Percentiles rank a stretch among this genome's conserved stretches.
Conservation (phyloP, 2,888 invertebrate genomes). For the Hydropsyche betteni region DNA sequence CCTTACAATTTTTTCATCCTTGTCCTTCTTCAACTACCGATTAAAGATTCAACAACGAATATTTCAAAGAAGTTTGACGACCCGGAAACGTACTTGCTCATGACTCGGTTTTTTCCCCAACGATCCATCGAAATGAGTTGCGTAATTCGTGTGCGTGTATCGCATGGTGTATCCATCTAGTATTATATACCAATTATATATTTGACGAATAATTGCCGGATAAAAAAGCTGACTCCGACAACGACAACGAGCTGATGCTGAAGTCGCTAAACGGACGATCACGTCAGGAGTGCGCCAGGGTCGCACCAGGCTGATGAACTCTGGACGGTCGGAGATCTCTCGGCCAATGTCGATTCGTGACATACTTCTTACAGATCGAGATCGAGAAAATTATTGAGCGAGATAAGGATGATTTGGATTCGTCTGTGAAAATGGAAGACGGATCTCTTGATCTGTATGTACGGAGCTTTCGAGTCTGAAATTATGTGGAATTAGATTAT, state of each 20-base stretch:
- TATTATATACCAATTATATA: slow-evolving; percentile 3
- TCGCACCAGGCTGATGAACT: slow-evolving; percentile 11
- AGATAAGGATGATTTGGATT: not conserved
- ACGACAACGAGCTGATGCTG: slow-evolving; percentile 8
- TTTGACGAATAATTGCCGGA: slow-evolving; percentile 10
- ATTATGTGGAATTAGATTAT: no score
- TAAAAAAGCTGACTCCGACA: not conserved
- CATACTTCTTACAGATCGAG: slow-evolving; percentile 26
- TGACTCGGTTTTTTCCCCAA: not conserved
- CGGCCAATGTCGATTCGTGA: slow-evolving; percentile 18
- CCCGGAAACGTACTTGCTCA: not conserved
- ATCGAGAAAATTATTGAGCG: not conserved
- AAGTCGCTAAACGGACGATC: slow-evolving; percentile 21
- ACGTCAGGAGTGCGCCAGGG: slow-evolving; percentile 4
- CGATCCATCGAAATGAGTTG: slow-evolving; percentile 9
- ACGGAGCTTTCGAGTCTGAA: no score
- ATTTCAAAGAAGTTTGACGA: slow-evolving; percentile 11
- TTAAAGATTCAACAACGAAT: not conserved
- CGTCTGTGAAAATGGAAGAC: not conserved
- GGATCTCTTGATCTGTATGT: no score
- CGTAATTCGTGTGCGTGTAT: slow-evolving; percentile 7
- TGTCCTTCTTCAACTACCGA: no score
- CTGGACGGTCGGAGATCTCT: not conserved
- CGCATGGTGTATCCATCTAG: not conserved
- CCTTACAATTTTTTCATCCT: no score